Conservation (phyloP, 1,140 invertebrate genomes). For the Atopsyche davidsoni region DNA sequence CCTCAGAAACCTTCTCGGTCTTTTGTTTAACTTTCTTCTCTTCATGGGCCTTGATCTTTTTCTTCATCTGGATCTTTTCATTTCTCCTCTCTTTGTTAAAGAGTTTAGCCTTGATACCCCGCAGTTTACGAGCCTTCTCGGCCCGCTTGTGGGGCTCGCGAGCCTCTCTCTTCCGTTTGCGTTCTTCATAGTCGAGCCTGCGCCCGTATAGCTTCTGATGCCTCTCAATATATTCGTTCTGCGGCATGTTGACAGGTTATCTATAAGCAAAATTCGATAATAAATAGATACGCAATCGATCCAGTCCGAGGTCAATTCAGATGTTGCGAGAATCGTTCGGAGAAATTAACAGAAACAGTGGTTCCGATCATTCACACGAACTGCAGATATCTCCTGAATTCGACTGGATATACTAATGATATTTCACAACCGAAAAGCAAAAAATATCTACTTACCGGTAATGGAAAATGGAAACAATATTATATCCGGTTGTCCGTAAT, state of each 20-base stretch:
- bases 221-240: conserved; percentile 99
- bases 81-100: conserved; percentile 94
- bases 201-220: conserved; percentile 93
- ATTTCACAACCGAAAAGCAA: no score
- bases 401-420: conserved; percentile 4
- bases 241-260: conserved; percentile 74
- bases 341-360: background rate
- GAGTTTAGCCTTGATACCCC: conserved; percentile 96
- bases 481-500: conserved; percentile 1
- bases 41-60: conserved; percentile 91
- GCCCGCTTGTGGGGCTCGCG: conserved; percentile 86
- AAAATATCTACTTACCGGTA: conserved; percentile 11
- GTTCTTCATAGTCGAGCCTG: conserved; percentile 95
- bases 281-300: conserved; percentile 30
- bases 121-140: conserved; percentile 83
- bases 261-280: conserved; percentile 41
- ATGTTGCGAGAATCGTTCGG: conserved; percentile 5
- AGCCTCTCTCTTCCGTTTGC: conserved; percentile 92
- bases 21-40: conserved; percentile 85
- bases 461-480: background rate
- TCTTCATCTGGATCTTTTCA: conserved; percentile 99
- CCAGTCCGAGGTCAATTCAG: conserved; percentile 15
- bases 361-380: conserved; percentile 5
- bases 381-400: conserved; percentile 6
- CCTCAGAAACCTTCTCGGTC: conserved; percentile 76